A percentile compares a stretch with the other conserved stretches of the same genome.
phyloP scores from a whole-genome alignment of 2,113 vertebrate species.

The Indri indri region DNA sequence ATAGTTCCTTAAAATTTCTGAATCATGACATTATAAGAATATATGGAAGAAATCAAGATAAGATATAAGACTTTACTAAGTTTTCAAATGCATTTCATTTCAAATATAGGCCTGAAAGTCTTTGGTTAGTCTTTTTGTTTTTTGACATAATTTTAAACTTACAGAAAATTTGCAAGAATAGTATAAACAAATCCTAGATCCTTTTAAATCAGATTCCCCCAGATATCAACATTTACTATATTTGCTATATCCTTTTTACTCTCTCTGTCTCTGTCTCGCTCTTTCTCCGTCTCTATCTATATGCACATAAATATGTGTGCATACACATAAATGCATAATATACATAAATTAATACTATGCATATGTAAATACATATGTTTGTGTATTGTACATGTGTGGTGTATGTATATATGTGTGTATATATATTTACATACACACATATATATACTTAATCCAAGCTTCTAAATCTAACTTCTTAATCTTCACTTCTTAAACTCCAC shows the following conservation, averaged over 20 bases:
- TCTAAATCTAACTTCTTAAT: too few relatives aligned
- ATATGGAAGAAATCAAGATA: not conserved
- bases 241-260: not conserved
- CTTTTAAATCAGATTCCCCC: not conserved
- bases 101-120: not conserved
- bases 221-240: not conserved
- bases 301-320: not conserved
- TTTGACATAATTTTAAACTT: not conserved
- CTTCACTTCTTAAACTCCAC: not conserved
- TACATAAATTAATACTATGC: not conserved
- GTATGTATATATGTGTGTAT: not conserved
- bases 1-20: not conserved
- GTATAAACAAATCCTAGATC: not conserved
- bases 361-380: not conserved
- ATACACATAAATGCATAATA: not conserved
- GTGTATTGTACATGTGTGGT: not conserved
- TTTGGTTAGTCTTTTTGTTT: not conserved
- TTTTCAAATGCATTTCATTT: not conserved
- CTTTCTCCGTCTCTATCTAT: not conserved
- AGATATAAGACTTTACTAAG: not conserved
- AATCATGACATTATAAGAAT: not conserved
- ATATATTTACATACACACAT: not conserved
- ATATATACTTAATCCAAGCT: not conserved
- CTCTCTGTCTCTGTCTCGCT: not conserved
- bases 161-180: not conserved